These are phyloP conservation scores for Callipepla squamata DNA, from an alignment of 2,113 vertebrate species.

Conservation along the genomic window DNA sequence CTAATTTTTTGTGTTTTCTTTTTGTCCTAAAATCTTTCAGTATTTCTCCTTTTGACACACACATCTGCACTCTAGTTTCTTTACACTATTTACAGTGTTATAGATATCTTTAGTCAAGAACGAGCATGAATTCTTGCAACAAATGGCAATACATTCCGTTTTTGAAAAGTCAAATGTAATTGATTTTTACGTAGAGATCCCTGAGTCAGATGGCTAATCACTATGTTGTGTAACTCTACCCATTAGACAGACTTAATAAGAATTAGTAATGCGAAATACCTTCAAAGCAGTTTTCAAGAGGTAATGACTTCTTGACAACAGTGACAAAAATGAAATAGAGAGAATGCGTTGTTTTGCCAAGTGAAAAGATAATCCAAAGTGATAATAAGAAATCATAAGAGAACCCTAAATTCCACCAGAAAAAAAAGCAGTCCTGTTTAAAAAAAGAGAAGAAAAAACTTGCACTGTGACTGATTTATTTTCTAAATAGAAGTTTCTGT, in stretches of 20 bases:
- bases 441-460: background rate
- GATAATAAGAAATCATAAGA: background rate
- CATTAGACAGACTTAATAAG: background rate
- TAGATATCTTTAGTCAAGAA: background rate
- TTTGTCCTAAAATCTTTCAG: background rate
- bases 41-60: background rate
- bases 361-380: background rate
- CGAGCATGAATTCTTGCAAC: background rate
- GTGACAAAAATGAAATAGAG: background rate
- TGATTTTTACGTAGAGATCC: background rate
- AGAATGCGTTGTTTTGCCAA: background rate
- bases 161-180: background rate
- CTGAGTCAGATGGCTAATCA: background rate
- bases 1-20: background rate
- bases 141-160: background rate
- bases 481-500: background rate
- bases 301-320: background rate
- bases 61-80: background rate
- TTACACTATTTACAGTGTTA: background rate
- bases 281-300: background rate
- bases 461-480: background rate
- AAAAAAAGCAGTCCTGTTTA: background rate
- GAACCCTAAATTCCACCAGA: background rate
- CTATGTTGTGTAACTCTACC: background rate
- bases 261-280: background rate